Base-by-base conservation (phyloP, 35 echinoderm and acorn worm species). In the Nesometra sesokonis region DNA sequence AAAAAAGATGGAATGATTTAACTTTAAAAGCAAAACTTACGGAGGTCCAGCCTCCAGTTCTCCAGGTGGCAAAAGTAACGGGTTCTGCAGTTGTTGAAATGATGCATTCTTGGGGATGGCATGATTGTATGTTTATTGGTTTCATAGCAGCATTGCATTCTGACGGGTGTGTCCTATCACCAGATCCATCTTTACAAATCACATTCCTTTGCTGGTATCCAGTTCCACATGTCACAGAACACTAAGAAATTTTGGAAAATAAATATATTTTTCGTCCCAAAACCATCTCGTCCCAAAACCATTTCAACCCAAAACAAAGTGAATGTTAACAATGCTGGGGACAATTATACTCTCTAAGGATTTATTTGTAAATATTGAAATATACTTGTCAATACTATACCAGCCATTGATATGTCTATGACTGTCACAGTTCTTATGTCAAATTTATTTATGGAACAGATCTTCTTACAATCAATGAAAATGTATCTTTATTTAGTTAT, bases 31-130 rank as follows among this genome's bases (percentile, higher is more conserved):
- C 30, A 0, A 30, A 27, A 82, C 89, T 86, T 29, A 91, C 89
- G 35, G 57, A 35, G 23, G 85, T 91, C 89, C 89, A 91, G 17
- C 37, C 84, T 35, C 89, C 89, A n/a, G 85, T 91, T 78, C 89
- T 86, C 89, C 89, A 91, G n/a, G 86, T 77, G 30, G 84, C 78
- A 23, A 31, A 80, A 46, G 35, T 76, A 0, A 80, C 78, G 32
- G 78, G 32, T 33, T 32, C 31, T 8, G 78, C 3, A 21, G 78
- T 80, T 15, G 78, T 32, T 34, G 78, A 3, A 38, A 11, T 29
- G 27, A 38, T 83, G 35, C 39, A 77, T 40, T 39, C 17, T 85
- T 31, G 36, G 57, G 34, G 35, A 78, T 32, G 0, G 67, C 35
- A 21, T 85, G 27, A 79, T 33, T 30, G 34, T 21, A 81, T 84